These are phyloP conservation scores for Ceuthmochares aereus DNA, from an alignment of 2,113 vertebrate genomes.

Conservation along the genomic window DNA sequence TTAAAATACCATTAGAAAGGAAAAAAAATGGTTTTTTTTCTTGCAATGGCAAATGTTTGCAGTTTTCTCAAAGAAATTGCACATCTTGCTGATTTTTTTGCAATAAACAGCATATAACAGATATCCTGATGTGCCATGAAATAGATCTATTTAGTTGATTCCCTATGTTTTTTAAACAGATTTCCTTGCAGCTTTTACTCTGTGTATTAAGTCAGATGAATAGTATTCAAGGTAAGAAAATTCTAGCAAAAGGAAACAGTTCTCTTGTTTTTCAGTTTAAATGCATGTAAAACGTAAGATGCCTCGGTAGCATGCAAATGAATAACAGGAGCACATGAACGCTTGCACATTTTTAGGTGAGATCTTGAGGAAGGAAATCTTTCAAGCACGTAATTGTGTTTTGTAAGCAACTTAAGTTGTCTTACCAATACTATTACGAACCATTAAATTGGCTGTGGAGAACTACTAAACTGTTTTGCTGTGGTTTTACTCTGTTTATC, in stretches of 20 bases:
- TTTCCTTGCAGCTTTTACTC: neutral
- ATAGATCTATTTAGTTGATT: neutral
- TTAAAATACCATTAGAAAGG: neutral
- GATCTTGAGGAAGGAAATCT: neutral
- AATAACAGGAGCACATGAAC: neutral
- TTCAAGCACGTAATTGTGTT: neutral
- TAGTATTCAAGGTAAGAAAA: neutral
- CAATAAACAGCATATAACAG: conserved; percentile 23
- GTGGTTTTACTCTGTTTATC: neutral
- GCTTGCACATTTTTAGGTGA: neutral
- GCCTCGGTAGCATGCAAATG: neutral
- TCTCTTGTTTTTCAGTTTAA: neutral
- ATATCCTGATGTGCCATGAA: conserved; percentile 1
- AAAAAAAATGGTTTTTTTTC: neutral
- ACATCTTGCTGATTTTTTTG: neutral
- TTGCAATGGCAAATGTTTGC: conserved; percentile 11
- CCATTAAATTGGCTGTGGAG: neutral
- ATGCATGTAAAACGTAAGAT: neutral
- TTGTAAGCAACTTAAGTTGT: neutral
- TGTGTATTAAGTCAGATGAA: neutral
- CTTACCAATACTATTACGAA: neutral
- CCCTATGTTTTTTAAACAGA: neutral
- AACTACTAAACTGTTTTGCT: neutral
- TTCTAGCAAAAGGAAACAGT: neutral
- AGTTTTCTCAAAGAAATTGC: conserved; percentile 32